phyloP scores from a whole-genome alignment of 2,113 vertebrate species.

The Sprattus sprattus region DNA sequence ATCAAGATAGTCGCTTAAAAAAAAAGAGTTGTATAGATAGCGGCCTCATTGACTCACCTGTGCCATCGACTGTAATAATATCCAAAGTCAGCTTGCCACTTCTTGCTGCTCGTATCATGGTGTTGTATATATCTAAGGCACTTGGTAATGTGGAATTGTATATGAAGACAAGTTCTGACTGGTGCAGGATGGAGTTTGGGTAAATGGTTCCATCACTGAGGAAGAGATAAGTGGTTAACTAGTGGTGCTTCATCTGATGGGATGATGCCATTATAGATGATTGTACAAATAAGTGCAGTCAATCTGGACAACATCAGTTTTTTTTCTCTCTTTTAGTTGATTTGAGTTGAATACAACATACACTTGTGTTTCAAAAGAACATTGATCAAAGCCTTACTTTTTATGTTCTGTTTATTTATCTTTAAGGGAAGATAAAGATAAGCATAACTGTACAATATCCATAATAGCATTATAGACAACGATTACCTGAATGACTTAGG shows the following conservation, averaged over 20 bases:
- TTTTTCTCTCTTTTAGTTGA: no score
- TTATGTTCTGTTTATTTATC: no score
- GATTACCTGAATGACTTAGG: neutral
- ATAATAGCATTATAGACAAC: neutral
- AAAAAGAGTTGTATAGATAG: neutral
- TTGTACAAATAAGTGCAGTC: neutral
- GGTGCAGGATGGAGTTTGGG: neutral
- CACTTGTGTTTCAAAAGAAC: no score
- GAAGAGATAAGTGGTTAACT: neutral
- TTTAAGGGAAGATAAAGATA: no score
- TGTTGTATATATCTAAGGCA: neutral
- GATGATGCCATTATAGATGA: neutral
- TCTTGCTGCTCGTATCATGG: neutral
- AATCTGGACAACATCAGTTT: no score
- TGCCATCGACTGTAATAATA: neutral
- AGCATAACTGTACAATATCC: neutral
- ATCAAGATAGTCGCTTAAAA: no score
- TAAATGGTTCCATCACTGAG: neutral
- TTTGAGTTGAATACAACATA: no score
- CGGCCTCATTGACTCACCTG: neutral
- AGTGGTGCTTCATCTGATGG: neutral
- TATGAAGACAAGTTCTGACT: neutral
- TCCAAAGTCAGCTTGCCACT: neutral
- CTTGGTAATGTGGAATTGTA: neutral
- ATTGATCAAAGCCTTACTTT: no score